Evolutionary conservation across 2,113 vertebrate species (phyloP).

Genomic region (Ovis canadensis): DNA sequence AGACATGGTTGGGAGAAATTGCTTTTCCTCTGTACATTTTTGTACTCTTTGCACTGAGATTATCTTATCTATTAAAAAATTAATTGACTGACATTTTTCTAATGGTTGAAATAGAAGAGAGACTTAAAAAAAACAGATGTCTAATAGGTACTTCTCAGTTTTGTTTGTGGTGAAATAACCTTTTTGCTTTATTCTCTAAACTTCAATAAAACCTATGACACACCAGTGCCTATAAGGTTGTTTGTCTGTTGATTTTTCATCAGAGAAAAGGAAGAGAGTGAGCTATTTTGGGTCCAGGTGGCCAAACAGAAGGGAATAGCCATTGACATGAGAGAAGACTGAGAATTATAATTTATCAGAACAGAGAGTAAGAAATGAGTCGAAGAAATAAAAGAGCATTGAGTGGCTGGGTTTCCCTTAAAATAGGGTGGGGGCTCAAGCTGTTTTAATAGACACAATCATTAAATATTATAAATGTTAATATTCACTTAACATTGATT

Average conservation of each 20-base stretch:
- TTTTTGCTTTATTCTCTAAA: not conserved
- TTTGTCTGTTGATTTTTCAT: not conserved
- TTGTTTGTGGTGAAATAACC: not conserved
- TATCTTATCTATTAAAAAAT: not conserved
- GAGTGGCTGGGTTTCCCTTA: not conserved
- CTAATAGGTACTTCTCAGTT: not conserved
- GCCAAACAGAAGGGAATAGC: not conserved
- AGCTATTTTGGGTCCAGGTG: not conserved
- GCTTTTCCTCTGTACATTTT: not conserved
- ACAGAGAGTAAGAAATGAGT: not conserved
- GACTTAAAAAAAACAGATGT: not conserved
- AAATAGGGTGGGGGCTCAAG: not conserved
- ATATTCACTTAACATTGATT: not conserved
- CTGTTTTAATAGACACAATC: not conserved
- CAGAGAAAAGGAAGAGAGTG: not conserved
- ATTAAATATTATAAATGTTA: not conserved
- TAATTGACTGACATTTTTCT: not conserved
- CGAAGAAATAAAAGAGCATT: not conserved
- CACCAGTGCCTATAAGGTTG: not conserved
- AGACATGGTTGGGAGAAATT: not conserved
- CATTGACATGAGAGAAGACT: not conserved
- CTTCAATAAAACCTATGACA: not conserved
- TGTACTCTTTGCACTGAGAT: not conserved
- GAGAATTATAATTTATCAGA: not conserved
- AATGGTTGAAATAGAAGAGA: not conserved